Percentiles rank a stretch among this genome's conserved stretches.
Conservation (phyloP, 2,888 invertebrate genomes). For the Pelosia muscerda region DNA sequence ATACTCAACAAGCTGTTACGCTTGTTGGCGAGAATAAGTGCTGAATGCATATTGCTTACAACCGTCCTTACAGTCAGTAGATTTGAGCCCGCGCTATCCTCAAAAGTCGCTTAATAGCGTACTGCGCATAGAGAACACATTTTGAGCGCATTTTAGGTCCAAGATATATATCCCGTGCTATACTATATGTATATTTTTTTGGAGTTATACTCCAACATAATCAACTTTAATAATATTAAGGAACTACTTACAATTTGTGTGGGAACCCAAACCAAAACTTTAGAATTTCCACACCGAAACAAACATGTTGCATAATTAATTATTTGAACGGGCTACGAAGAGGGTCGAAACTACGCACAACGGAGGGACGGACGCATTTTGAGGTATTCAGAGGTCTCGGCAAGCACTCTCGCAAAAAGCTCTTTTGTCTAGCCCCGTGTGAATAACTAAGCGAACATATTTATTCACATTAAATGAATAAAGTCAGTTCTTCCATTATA, state of each 20-base stretch:
- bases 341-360: conserved; percentile 18
- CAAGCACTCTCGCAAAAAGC: conserved; percentile 1
- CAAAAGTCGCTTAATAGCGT: too few relatives aligned
- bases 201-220: too few relatives aligned
- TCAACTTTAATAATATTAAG: conserved; percentile 8
- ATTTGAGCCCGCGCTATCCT: too few relatives aligned
- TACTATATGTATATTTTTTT: too few relatives aligned
- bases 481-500: not conserved
- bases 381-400: conserved; percentile 3
- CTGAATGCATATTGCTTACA: too few relatives aligned
- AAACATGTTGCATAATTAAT: conserved; percentile 36
- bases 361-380: not conserved
- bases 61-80: too few relatives aligned
- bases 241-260: not conserved
- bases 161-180: too few relatives aligned
- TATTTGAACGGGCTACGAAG: conserved; percentile 16
- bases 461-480: not conserved
- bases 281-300: conserved; percentile 31
- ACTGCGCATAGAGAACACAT: too few relatives aligned
- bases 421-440: conserved; percentile 14
- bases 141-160: too few relatives aligned
- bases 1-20: too few relatives aligned
- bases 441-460: conserved; percentile 1
- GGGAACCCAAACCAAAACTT: conserved; percentile 23
- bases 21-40: too few relatives aligned